Conservation (phyloP, 2,113 vertebrate genomes). For the Xenotilapia flavipinnis region DNA sequence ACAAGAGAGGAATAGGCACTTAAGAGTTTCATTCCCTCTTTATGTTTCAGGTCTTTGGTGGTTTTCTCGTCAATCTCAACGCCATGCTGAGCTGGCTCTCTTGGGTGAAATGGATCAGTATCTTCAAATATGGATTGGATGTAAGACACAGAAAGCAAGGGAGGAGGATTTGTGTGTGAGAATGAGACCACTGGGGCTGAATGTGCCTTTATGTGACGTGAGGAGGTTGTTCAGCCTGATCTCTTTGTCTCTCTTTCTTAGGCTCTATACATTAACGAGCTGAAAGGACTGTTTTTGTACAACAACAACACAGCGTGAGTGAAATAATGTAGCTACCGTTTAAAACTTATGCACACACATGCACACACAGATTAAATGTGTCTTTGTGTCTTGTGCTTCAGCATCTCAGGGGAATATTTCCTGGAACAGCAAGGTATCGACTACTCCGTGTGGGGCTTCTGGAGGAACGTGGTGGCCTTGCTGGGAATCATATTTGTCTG, state of each 20-base stretch:
- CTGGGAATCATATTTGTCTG: constrained; percentile 60
- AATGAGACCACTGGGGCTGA: not conserved
- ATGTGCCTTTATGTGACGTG: not conserved
- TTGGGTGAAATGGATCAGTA: constrained; percentile 77
- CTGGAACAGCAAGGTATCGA: constrained; percentile 59
- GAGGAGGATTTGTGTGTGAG: not conserved
- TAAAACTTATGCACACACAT: not conserved
- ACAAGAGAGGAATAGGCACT: not conserved
- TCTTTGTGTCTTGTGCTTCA: constrained; percentile 23
- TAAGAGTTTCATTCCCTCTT: not conserved
- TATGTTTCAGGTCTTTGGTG: constrained; percentile 71
- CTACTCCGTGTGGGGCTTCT: constrained; percentile 77
- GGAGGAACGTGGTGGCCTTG: constrained; percentile 77
- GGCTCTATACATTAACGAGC: constrained; percentile 71
- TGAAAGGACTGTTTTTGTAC: constrained; percentile 61
- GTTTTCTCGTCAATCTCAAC: constrained; percentile 75
- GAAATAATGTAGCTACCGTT: not conserved
- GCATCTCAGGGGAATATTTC: constrained; percentile 65
- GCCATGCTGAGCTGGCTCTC: constrained; percentile 75
- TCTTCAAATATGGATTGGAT: constrained; percentile 74
- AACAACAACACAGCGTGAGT: constrained; percentile 47
- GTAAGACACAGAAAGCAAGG: constrained; percentile 45
- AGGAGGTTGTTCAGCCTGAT: not conserved
- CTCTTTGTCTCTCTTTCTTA: constrained; percentile 28
- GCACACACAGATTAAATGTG: not conserved